Percentiles rank a stretch among this genome's conserved stretches.
phyloP scores from a whole-genome alignment of 92 coral and sea anemone species.

The Zoanthus sansibaricus region DNA sequence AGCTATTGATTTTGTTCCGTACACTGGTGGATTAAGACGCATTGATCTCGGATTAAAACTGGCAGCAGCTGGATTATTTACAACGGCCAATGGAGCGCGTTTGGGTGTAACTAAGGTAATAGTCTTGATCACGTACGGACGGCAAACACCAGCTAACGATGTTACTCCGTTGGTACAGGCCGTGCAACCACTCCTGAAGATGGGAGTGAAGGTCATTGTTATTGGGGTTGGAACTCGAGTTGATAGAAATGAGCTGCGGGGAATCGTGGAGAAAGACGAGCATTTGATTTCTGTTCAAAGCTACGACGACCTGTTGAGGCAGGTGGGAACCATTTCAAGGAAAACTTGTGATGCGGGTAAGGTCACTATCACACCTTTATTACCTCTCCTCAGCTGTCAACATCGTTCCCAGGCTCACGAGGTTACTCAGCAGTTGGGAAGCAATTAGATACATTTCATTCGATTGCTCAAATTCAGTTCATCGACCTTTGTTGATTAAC shows the following conservation, averaged over 20 bases:
- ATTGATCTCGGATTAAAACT: conserved; percentile 23
- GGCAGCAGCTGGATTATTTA: conserved; percentile 27
- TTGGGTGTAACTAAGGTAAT: background rate
- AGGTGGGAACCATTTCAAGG: conserved; percentile 23
- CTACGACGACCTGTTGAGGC: conserved; percentile 28
- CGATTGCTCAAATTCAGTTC: no score
- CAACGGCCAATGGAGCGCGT: background rate
- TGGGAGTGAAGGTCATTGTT: conserved; percentile 20
- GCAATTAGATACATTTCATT: no score
- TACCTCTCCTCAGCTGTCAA: no score
- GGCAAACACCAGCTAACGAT: conserved; percentile 30
- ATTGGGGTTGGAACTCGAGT: conserved; percentile 39
- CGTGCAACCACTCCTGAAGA: conserved; percentile 1
- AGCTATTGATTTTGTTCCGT: conserved; percentile 25
- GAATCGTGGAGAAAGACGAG: conserved; percentile 18
- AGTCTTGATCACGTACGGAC: conserved; percentile 18
- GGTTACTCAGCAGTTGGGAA: no score
- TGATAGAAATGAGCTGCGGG: background rate
- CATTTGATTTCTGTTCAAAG: conserved; percentile 21
- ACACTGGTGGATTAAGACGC: conserved; percentile 39
- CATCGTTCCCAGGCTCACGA: no score
- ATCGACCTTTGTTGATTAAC: no score
- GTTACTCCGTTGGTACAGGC: conserved; percentile 7
- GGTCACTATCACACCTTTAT: background rate
- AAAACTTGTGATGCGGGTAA: conserved; percentile 19